A percentile compares a stretch with the other conserved stretches of the same genome.
Evolutionary conservation across 1,140 invertebrate genomes (phyloP).

Genomic region (Luehdorfia chinensis): DNA sequence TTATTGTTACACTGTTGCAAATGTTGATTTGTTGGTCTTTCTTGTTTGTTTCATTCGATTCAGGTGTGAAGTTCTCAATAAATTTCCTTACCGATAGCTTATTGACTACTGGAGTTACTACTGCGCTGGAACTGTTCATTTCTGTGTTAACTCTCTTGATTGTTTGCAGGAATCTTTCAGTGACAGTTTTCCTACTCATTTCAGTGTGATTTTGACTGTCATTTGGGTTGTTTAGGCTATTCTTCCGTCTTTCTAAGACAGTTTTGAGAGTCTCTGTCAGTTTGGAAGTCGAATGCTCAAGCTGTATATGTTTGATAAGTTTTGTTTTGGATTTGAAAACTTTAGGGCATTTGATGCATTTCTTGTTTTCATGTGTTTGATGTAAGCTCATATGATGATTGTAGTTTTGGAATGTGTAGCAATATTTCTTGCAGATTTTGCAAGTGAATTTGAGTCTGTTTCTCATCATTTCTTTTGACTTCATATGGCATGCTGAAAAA

Average conservation of each 20-base stretch:
- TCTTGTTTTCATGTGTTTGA: constrained; percentile 31
- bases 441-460: constrained; percentile 42
- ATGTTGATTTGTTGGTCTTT: constrained; percentile 17
- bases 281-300: constrained; percentile 45
- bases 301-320: constrained; percentile 42
- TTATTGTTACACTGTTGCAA: constrained; percentile 29
- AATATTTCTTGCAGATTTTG: constrained; percentile 50
- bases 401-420: constrained; percentile 59
- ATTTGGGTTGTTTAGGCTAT: neutral
- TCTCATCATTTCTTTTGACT: constrained; percentile 17
- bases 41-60: constrained; percentile 24
- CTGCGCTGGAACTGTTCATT: constrained; percentile 17
- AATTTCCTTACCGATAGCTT: constrained; percentile 56
- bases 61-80: constrained; percentile 56
- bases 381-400: constrained; percentile 53
- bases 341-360: constrained; percentile 53
- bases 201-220: neutral
- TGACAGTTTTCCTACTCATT: neutral
- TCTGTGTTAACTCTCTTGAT: constrained; percentile 40
- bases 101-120: constrained; percentile 25
- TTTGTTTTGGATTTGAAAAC: constrained; percentile 36
- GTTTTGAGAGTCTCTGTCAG: constrained; percentile 56
- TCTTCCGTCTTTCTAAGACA: constrained; percentile 47
- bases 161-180: constrained; percentile 36
- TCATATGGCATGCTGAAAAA: constrained; percentile 1